Evolutionary conservation across 2,113 vertebrate species (phyloP).

Genomic region (Dicaeum eximium): DNA sequence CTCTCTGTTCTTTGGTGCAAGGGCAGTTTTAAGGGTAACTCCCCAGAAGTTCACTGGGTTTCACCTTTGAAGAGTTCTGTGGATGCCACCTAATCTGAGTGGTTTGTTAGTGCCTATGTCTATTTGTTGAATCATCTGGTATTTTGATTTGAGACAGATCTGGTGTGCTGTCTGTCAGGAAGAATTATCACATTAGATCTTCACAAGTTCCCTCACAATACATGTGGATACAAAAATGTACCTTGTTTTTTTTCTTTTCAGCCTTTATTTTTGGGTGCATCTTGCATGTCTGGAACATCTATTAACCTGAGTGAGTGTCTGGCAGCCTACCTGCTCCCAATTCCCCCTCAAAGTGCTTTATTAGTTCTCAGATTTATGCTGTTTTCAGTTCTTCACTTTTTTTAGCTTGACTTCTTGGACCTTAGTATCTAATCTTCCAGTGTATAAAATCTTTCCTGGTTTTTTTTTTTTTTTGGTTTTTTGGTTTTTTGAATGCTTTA

Average conservation of each 20-base stretch:
- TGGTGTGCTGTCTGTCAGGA: not conserved
- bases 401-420: not conserved
- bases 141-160: not conserved
- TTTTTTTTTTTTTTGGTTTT: too few relatives aligned
- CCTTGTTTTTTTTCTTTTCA: not conserved
- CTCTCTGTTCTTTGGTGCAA: not conserved
- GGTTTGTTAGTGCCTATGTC: not conserved
- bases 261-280: not conserved
- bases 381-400: not conserved
- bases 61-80: not conserved
- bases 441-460: not conserved
- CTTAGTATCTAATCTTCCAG: not conserved
- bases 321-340: not conserved
- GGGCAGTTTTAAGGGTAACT: not conserved
- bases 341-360: not conserved
- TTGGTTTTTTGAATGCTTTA: not conserved
- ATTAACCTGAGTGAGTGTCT: not conserved
- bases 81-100: not conserved
- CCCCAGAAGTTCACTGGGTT: not conserved
- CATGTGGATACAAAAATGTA: not conserved
- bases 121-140: not conserved
- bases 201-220: not conserved
- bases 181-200: not conserved
- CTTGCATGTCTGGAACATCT: not conserved
- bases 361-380: not conserved